Conservation (phyloP, 2,888 invertebrate genomes). For the Drosophila pseudotalamancana region DNA sequence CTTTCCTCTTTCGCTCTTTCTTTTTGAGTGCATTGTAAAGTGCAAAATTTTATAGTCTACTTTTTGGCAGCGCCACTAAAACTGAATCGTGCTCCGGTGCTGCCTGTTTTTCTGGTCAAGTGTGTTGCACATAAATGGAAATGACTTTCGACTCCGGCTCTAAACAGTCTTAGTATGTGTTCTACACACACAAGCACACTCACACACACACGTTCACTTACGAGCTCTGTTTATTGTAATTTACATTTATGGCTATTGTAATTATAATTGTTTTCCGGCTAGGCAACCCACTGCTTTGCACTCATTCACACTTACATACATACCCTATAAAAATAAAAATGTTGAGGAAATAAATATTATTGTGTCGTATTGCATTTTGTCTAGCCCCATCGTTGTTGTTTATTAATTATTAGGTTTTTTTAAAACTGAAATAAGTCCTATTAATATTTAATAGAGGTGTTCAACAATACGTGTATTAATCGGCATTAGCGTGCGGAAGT, state of each 20-base stretch:
- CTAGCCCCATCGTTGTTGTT: constrained; percentile 27
- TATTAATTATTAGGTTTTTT: constrained; percentile 46
- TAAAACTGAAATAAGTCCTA: too few species aligned
- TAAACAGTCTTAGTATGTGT: neutral
- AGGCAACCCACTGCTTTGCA: constrained; percentile 22
- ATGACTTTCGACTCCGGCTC: constrained; percentile 27
- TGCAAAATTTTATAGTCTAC: constrained; percentile 56
- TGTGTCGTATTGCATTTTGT: constrained; percentile 7
- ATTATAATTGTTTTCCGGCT: constrained; percentile 62
- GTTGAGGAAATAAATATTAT: constrained; percentile 33
- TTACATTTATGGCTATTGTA: constrained; percentile 70
- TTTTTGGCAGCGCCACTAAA: constrained; percentile 54
- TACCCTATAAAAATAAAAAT: constrained; percentile 7
- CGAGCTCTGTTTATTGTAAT: constrained; percentile 40
- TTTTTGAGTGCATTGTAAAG: constrained; percentile 58
- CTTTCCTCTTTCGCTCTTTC: neutral
- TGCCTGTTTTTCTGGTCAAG: constrained; percentile 25
- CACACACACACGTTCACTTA: neutral
- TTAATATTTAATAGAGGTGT: neutral
- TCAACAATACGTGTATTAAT: neutral
- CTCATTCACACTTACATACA: constrained; percentile 11
- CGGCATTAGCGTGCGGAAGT: neutral
- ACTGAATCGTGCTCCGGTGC: constrained; percentile 24
- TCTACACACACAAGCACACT: neutral
- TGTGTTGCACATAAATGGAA: constrained; percentile 43